Evolutionary conservation across 35 echinoderm and acorn worm genomes (phyloP).

Genomic region (Strongylocentrotus purpuratus): DNA sequence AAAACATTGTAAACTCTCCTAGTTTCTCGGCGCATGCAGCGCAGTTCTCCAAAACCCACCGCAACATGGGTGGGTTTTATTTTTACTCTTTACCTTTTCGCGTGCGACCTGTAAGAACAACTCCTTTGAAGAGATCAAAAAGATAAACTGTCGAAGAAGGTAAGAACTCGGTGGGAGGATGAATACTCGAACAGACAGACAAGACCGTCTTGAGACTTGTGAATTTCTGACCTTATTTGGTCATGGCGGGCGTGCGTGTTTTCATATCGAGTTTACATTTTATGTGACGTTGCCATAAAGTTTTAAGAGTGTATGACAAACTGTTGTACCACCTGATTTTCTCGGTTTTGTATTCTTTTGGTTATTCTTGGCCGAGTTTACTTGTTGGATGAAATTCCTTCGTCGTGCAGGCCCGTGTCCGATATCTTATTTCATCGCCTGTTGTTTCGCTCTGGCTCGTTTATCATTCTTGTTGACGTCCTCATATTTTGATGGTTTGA

Average conservation of each 20-base stretch:
- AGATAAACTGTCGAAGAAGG: background rate
- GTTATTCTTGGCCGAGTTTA: background rate
- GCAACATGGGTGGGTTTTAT: background rate
- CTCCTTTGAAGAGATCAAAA: background rate
- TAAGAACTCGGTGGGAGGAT: background rate
- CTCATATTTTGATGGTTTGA: background rate
- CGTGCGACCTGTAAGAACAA: background rate
- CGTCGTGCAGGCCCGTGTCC: background rate
- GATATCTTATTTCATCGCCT: background rate
- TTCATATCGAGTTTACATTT: background rate
- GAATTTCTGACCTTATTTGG: background rate
- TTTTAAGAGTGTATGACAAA: slow-evolving; percentile 13
- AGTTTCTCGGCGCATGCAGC: no score
- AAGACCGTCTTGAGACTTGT: background rate
- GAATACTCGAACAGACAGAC: background rate
- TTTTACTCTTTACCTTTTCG: background rate
- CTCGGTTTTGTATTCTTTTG: background rate
- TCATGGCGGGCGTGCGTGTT: background rate
- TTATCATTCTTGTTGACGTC: background rate
- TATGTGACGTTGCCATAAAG: background rate
- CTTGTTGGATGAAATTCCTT: background rate
- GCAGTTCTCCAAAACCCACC: no score
- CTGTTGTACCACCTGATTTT: background rate
- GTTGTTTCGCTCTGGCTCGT: background rate
- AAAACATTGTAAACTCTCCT: no score